phyloP scores from a whole-genome alignment of 1,140 invertebrate genomes.

The Sminthurinus signatus region DNA sequence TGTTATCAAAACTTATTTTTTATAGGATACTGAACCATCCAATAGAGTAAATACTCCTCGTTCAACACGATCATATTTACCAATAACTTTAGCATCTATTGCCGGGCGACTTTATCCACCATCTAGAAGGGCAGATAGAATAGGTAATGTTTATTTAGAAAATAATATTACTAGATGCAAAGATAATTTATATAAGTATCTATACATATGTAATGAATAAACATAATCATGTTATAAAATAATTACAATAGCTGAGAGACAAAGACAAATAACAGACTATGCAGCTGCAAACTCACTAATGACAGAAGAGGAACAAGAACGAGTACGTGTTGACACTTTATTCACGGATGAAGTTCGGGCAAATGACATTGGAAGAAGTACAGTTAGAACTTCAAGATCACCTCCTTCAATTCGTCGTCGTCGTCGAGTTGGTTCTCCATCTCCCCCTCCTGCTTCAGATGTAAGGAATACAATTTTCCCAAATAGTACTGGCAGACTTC shows the following conservation, averaged over 20 bases:
- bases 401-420: constrained; percentile 15
- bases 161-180: not conserved
- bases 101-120: constrained; percentile 27
- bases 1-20: no score
- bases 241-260: constrained; percentile 1
- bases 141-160: not conserved
- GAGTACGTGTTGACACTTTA: not conserved
- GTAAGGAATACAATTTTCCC: not conserved
- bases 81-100: constrained; percentile 31
- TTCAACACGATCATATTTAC: constrained; percentile 16
- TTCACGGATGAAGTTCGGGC: not conserved
- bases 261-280: not conserved
- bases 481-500: constrained; percentile 27
- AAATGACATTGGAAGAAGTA: not conserved
- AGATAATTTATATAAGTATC: not conserved
- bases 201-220: not conserved
- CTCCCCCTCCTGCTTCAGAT: constrained; percentile 21
- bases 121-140: constrained; percentile 6
- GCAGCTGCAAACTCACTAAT: not conserved
- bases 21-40: not conserved
- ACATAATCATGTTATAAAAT: no score
- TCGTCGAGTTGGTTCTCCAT: constrained; percentile 24
- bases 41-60: not conserved
- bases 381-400: not conserved
- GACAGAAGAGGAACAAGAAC: not conserved